phyloP scores from a whole-genome alignment of 2,113 vertebrate species.

The Sceloporus tristichus region DNA sequence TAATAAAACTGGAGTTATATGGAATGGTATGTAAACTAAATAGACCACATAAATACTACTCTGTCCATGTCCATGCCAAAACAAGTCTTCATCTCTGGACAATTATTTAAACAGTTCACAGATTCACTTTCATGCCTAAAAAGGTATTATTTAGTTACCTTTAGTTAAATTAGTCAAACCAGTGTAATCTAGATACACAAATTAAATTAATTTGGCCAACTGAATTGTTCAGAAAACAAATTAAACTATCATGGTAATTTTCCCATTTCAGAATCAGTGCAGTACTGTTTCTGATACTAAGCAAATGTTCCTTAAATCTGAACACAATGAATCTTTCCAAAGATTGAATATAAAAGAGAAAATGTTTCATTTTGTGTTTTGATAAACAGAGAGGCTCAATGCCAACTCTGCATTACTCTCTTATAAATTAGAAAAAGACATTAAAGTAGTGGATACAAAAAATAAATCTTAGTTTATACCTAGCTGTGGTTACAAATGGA shows the following conservation, averaged over 20 bases:
- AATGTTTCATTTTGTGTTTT: neutral
- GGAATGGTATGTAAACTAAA: conserved; percentile 65
- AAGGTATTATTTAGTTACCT: conserved; percentile 7
- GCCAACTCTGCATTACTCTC: neutral
- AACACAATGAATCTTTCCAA: neutral
- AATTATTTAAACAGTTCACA: conserved; percentile 6
- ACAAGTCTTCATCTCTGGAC: conserved; percentile 45
- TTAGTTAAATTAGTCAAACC: conserved; percentile 26
- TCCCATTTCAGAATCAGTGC: conserved; percentile 3
- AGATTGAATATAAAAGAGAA: neutral
- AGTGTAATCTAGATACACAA: conserved; percentile 26
- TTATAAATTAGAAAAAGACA: neutral
- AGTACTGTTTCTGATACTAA: conserved; percentile 9
- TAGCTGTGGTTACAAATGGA: neutral
- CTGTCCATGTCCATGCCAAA: conserved; percentile 39
- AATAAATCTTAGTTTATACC: conserved; percentile 12
- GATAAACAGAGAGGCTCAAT: neutral
- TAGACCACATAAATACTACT: conserved; percentile 47
- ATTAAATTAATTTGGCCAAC: neutral
- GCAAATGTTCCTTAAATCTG: neutral
- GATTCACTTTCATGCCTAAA: neutral
- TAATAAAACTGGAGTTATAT: conserved; percentile 32
- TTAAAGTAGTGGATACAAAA: neutral
- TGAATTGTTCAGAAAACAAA: conserved; percentile 32
- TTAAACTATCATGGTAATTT: neutral